These are phyloP conservation scores for Pandion haliaetus DNA, from an alignment of 2,113 vertebrate genomes.

Conservation along the genomic window DNA sequence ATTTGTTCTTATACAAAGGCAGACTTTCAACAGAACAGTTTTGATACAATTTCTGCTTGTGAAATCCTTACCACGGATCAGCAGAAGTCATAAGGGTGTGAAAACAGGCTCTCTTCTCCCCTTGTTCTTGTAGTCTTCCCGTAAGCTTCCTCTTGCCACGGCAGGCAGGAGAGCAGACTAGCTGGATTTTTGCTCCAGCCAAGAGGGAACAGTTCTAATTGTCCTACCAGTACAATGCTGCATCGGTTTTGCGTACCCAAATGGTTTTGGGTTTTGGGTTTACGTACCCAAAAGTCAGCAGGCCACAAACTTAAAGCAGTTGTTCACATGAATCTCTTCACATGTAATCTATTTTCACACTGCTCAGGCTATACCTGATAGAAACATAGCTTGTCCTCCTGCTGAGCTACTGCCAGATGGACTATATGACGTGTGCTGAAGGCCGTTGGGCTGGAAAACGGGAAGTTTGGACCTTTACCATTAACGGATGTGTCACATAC, in stretches of 20 bases:
- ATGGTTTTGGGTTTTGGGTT: no score
- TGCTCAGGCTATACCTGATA: not conserved
- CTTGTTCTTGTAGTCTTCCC: not conserved
- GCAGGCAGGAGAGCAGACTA: not conserved
- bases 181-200: not conserved
- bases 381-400: not conserved
- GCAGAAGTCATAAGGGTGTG: not conserved
- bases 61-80: not conserved
- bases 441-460: no score
- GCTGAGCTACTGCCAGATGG: not conserved
- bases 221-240: not conserved
- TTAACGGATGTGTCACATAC: not conserved
- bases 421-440: no score
- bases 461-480: not conserved
- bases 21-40: not conserved
- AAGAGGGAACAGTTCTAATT: not conserved
- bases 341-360: not conserved
- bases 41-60: not conserved
- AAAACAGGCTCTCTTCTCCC: not conserved
- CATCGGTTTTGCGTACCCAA: not conserved
- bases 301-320: not conserved
- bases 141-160: not conserved
- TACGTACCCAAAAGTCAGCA: not conserved
- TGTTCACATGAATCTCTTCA: not conserved
- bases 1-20: not conserved